phyloP scores from a whole-genome alignment of 2,888 invertebrate genomes.

The Caenorhabditis becei region DNA sequence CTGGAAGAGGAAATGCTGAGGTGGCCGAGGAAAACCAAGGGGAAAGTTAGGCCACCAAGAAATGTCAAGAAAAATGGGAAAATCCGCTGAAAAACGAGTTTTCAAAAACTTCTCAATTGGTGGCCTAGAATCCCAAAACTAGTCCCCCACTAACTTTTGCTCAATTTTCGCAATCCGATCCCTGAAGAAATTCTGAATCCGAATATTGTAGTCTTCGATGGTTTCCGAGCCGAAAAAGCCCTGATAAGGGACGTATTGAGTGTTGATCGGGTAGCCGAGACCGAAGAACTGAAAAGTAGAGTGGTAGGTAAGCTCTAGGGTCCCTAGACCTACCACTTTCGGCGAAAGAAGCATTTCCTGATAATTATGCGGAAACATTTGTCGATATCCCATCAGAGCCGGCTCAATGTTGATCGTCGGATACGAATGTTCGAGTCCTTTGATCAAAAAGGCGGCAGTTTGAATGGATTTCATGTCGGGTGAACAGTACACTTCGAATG shows the following conservation, averaged over 20 bases:
- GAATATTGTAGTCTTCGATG: constrained; percentile 34
- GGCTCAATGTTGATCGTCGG: constrained; percentile 62
- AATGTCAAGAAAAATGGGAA: background rate
- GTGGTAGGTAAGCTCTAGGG: too few species aligned
- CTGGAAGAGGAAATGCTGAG: constrained; percentile 9
- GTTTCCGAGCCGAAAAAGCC: constrained; percentile 30
- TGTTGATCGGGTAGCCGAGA: constrained; percentile 58
- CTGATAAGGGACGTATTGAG: constrained; percentile 41
- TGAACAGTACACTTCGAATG: constrained; percentile 52
- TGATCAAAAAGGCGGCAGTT: constrained; percentile 45
- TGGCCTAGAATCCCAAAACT: too few species aligned
- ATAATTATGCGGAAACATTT: constrained; percentile 44
- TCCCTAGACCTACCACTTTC: constrained; percentile 25
- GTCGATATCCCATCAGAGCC: constrained; percentile 45
- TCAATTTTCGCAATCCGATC: constrained; percentile 44
- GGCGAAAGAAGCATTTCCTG: constrained; percentile 47
- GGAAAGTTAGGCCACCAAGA: background rate
- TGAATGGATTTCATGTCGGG: constrained; percentile 63
- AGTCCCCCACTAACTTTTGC: constrained; percentile 48
- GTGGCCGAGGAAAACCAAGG: too few species aligned
- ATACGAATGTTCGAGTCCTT: constrained; percentile 53
- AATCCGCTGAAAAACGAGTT: too few species aligned
- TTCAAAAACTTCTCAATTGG: background rate
- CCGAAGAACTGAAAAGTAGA: constrained; percentile 41
- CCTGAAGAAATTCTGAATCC: constrained; percentile 29